A percentile compares a stretch with the other conserved stretches of the same genome.
Evolutionary conservation across 2,888 invertebrate species (phyloP).

Genomic region (Leucophenga montana): DNA sequence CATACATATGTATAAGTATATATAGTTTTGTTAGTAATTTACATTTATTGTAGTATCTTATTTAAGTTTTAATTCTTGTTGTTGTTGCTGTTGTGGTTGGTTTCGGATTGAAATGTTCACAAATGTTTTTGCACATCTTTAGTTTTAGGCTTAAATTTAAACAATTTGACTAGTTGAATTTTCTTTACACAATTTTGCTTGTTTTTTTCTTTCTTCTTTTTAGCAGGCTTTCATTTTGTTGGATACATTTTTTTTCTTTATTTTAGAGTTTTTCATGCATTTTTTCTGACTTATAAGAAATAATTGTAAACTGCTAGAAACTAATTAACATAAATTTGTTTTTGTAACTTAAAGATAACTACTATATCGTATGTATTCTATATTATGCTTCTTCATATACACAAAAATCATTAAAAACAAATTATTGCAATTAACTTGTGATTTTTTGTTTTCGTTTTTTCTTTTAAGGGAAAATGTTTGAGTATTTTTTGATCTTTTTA

Average conservation of each 20-base stretch:
- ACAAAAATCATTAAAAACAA: conserved; percentile 3
- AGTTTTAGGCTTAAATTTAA: conserved; percentile 56
- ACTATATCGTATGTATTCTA: no score
- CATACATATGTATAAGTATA: conserved; percentile 45
- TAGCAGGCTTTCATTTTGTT: conserved; percentile 42
- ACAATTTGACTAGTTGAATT: conserved; percentile 71
- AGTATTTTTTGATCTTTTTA: neutral
- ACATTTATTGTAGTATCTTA: neutral
- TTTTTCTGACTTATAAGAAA: conserved; percentile 39
- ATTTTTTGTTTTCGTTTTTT: conserved; percentile 17
- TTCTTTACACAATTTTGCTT: conserved; percentile 60
- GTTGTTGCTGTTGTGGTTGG: conserved; percentile 11
- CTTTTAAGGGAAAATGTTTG: neutral
- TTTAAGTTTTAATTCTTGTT: neutral
- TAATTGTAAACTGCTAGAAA: conserved; percentile 52
- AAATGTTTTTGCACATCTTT: conserved; percentile 1
- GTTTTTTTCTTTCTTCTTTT: conserved; percentile 37
- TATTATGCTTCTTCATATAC: neutral
- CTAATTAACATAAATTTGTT: conserved; percentile 62
- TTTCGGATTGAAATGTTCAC: conserved; percentile 9
- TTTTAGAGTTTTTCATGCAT: conserved; percentile 32
- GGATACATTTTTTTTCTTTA: conserved; percentile 36
- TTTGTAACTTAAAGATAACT: conserved; percentile 11
- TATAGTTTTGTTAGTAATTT: conserved; percentile 47
- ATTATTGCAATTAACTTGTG: conserved; percentile 9